Percentiles rank a stretch among this genome's conserved stretches.
Evolutionary conservation across 1,140 invertebrate genomes (phyloP).

Genomic region (Hermetia illucens): DNA sequence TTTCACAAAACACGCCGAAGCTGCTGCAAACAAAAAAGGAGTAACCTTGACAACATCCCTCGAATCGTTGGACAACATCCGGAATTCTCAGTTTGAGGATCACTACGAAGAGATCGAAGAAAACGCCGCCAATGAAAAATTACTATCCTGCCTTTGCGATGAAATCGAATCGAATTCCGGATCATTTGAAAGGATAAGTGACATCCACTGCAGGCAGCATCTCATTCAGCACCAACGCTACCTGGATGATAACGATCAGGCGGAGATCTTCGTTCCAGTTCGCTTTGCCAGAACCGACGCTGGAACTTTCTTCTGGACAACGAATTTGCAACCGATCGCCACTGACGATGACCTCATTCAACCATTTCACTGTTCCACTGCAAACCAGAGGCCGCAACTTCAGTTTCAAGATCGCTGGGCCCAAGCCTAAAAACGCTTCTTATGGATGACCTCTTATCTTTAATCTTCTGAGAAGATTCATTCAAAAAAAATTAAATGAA

Average conservation of each 20-base stretch:
- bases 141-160: constrained; percentile 40
- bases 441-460: too few relatives aligned
- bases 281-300: constrained; percentile 38
- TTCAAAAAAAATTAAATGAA: too few relatives aligned
- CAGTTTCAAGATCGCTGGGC: constrained; percentile 37
- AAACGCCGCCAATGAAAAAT: constrained; percentile 45
- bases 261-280: constrained; percentile 32
- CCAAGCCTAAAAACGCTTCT: constrained; percentile 38
- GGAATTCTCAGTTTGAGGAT: constrained; percentile 25
- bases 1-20: constrained; percentile 25
- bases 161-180: constrained; percentile 39
- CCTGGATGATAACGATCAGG: constrained; percentile 12
- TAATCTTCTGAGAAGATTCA: too few relatives aligned
- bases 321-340: constrained; percentile 25
- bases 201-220: constrained; percentile 27
- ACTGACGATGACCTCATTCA: constrained; percentile 28
- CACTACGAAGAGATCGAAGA: constrained; percentile 39
- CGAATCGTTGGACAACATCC: constrained; percentile 24
- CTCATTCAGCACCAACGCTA: constrained; percentile 12
- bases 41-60: constrained; percentile 20
- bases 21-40: constrained; percentile 10
- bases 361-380: constrained; percentile 29
- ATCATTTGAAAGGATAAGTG: constrained; percentile 31
- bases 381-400: constrained; percentile 28
- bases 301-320: constrained; percentile 42